Evolutionary conservation across 2,113 vertebrate species (phyloP).

Genomic region (Muntiacus muntjak): DNA sequence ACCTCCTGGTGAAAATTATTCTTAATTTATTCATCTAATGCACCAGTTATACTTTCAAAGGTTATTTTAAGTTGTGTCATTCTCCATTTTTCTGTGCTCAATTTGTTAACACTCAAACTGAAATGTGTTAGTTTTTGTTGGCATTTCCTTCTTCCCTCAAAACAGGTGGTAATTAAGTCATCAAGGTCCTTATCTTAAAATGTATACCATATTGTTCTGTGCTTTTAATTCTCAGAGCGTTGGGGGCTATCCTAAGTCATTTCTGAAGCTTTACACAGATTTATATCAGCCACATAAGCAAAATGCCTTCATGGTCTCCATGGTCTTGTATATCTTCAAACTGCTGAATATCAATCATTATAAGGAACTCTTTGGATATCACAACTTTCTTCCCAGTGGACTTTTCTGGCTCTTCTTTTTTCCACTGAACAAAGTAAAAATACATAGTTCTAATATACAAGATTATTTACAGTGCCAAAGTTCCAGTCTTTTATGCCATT

Average conservation of each 20-base stretch:
- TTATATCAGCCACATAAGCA: background rate
- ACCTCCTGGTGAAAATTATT: background rate
- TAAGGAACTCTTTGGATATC: background rate
- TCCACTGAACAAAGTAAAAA: background rate
- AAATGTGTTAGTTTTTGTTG: background rate
- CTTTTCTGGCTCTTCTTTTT: background rate
- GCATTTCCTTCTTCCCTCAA: background rate
- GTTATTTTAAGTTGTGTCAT: background rate
- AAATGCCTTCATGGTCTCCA: accelerated
- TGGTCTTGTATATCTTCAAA: background rate
- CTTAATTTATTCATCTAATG: background rate
- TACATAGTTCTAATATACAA: background rate
- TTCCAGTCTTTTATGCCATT: background rate
- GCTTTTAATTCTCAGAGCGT: background rate
- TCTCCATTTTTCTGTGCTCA: background rate
- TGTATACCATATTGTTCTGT: background rate
- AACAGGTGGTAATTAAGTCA: background rate
- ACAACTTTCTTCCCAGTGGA: background rate
- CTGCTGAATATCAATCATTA: background rate
- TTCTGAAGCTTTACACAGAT: background rate
- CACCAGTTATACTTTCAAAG: background rate
- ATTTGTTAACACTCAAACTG: background rate
- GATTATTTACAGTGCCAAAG: background rate
- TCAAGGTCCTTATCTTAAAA: background rate
- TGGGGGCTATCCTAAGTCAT: background rate